Conservation (phyloP, 2,888 invertebrate species). For the Pyrrhia umbra region DNA sequence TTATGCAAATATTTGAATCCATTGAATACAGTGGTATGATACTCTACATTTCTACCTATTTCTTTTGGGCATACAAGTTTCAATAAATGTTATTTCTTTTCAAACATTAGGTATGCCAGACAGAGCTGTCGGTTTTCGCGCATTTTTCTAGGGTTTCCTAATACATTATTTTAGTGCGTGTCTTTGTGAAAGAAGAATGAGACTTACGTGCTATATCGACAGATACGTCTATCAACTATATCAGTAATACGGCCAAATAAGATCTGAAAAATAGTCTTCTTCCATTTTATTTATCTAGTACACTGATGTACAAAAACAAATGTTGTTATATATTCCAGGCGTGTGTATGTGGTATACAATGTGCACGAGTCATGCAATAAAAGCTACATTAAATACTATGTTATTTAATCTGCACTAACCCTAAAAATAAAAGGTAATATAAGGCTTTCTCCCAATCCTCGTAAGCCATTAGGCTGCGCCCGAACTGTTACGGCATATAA, state of each 20-base stretch:
- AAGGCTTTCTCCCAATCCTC: conserved; percentile 2
- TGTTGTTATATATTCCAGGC: not conserved
- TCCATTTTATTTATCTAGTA: too few relatives aligned
- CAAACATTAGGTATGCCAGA: not conserved
- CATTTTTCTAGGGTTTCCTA: not conserved
- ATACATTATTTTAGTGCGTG: not conserved
- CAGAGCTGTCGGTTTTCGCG: not conserved
- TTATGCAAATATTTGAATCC: too few relatives aligned
- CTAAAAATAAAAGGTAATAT: not conserved
- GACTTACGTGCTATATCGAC: not conserved
- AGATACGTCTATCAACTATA: not conserved
- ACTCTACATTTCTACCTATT: too few relatives aligned
- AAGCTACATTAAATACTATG: not conserved
- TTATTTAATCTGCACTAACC: not conserved
- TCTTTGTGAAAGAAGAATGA: not conserved
- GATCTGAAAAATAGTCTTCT: not conserved
- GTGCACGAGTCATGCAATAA: too few relatives aligned
- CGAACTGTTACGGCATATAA: not conserved
- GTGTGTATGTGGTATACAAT: too few relatives aligned
- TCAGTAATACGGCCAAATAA: not conserved
- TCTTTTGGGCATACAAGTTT: too few relatives aligned
- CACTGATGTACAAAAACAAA: not conserved
- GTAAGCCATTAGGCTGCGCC: not conserved
- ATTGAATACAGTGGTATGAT: too few relatives aligned
- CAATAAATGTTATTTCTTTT: too few relatives aligned